Percentiles rank a stretch among this genome's conserved stretches.
phyloP scores from a whole-genome alignment of 1,140 invertebrate genomes.

The Drosophila pallidifrons region DNA sequence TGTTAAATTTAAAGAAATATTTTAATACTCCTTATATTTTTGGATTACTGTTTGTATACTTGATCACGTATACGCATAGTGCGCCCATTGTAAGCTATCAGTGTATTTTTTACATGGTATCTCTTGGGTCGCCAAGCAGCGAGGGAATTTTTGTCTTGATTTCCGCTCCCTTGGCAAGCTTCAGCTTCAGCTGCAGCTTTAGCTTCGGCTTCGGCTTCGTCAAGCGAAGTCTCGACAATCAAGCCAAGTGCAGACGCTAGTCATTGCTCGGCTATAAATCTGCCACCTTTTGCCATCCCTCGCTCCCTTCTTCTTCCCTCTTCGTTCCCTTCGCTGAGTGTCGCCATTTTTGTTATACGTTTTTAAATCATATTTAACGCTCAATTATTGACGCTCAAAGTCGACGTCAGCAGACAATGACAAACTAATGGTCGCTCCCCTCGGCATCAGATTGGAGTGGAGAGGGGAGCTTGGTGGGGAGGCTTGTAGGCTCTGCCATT shows the following conservation, averaged over 20 bases:
- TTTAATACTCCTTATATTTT: too few relatives aligned
- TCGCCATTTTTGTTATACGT: slow-evolving; percentile 25
- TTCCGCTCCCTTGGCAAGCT: not conserved
- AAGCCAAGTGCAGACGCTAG: slow-evolving; percentile 68
- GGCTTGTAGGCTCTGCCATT: slow-evolving; percentile 50
- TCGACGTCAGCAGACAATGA: slow-evolving; percentile 71
- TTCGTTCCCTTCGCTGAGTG: not conserved
- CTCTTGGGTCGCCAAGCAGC: too few relatives aligned
- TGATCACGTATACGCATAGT: too few relatives aligned
- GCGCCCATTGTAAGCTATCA: too few relatives aligned
- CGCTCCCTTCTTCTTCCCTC: not conserved
- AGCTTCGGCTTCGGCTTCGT: slow-evolving; percentile 1
- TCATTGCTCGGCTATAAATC: slow-evolving; percentile 31
- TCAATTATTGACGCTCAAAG: slow-evolving; percentile 82
- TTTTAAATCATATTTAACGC: slow-evolving; percentile 81
- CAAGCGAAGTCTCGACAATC: slow-evolving; percentile 51
- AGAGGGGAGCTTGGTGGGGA: too few relatives aligned
- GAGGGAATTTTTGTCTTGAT: not conserved
- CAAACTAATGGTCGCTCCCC: slow-evolving; percentile 70
- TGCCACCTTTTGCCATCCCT: slow-evolving; percentile 8
- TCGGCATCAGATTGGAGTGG: not conserved
- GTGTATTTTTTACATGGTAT: too few relatives aligned
- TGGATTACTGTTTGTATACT: too few relatives aligned
- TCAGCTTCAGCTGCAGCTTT: too few relatives aligned
- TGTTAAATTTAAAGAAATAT: too few relatives aligned